Evolutionary conservation across 2,888 invertebrate genomes (phyloP).

Genomic region (Rugalucina vietnamica): DNA sequence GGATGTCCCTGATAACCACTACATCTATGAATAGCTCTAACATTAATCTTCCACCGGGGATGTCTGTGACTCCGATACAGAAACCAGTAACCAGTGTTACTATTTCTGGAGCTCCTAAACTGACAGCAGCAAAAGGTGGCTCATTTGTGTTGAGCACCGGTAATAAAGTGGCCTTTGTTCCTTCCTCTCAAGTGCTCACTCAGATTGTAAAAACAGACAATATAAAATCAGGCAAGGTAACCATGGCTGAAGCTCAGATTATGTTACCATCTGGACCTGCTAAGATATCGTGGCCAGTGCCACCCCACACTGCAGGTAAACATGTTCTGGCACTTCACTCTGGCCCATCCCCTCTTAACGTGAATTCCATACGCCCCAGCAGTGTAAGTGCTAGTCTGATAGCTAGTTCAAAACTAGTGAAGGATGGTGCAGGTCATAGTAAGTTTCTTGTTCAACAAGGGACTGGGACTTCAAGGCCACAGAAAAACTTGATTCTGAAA

Average conservation of each 20-base stretch:
- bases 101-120: background rate
- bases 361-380: background rate
- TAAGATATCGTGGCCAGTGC: slow-evolving; percentile 59
- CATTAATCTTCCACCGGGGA: background rate
- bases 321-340: slow-evolving; percentile 32
- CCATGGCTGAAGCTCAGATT: slow-evolving; percentile 62
- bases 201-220: slow-evolving; percentile 50
- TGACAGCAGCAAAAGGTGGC: background rate
- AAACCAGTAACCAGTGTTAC: background rate
- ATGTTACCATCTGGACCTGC: slow-evolving; percentile 60
- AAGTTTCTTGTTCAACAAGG: background rate
- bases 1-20: too few relatives aligned
- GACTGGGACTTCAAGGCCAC: background rate
- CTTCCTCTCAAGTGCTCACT: slow-evolving; percentile 41
- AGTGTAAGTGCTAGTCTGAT: background rate
- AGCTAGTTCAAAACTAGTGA: background rate
- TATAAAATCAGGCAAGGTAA: slow-evolving; percentile 44
- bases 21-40: background rate
- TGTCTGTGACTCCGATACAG: background rate
- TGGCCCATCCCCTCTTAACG: background rate
- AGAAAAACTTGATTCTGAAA: slow-evolving; percentile 45
- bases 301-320: slow-evolving; percentile 34
- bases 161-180: slow-evolving; percentile 45
- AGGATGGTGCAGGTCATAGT: background rate
- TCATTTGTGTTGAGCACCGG: slow-evolving; percentile 51